phyloP scores from a whole-genome alignment of 2,888 invertebrate species.

The Agonum fuliginosum region DNA sequence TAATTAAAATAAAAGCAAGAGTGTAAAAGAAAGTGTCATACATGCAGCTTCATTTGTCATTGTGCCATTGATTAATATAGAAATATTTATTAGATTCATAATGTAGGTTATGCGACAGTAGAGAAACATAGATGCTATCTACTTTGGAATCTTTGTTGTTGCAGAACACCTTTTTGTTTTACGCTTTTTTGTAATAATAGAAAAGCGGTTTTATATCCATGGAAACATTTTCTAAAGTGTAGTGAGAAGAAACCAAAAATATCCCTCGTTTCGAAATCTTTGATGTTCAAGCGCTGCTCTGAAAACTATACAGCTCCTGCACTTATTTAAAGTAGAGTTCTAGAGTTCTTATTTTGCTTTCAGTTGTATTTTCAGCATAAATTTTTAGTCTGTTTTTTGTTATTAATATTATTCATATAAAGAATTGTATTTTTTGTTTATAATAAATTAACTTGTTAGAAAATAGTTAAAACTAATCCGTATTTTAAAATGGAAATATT shows the following conservation, averaged over 20 bases:
- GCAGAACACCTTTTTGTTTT: slow-evolving; percentile 24
- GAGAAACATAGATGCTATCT: background rate
- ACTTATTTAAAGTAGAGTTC: slow-evolving; percentile 13
- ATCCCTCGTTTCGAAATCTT: slow-evolving; percentile 30
- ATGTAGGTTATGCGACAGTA: background rate
- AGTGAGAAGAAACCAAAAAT: slow-evolving; percentile 42
- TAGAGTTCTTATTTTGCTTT: slow-evolving; percentile 32
- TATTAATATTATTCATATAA: background rate
- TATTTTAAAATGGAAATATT: too few relatives aligned
- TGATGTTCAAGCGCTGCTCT: slow-evolving; percentile 40
- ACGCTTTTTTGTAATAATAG: slow-evolving; percentile 40
- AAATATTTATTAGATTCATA: slow-evolving; percentile 25
- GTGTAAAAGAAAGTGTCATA: slow-evolving; percentile 25
- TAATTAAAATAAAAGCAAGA: slow-evolving; percentile 51
- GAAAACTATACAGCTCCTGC: slow-evolving; percentile 11
- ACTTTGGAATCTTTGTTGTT: slow-evolving; percentile 31
- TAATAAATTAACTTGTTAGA: too few relatives aligned
- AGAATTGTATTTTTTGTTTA: background rate
- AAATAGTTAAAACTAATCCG: too few relatives aligned
- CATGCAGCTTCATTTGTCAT: slow-evolving; percentile 34
- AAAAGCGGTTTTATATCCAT: slow-evolving; percentile 46
- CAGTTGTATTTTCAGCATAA: slow-evolving; percentile 1
- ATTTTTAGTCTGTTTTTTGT: background rate
- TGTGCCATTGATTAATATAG: slow-evolving; percentile 9
- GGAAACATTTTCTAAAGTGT: slow-evolving; percentile 32